A percentile compares a stretch with the other conserved stretches of the same genome.
Evolutionary conservation across 2,888 invertebrate species (phyloP).

Genomic region (Caradrina kadenii): DNA sequence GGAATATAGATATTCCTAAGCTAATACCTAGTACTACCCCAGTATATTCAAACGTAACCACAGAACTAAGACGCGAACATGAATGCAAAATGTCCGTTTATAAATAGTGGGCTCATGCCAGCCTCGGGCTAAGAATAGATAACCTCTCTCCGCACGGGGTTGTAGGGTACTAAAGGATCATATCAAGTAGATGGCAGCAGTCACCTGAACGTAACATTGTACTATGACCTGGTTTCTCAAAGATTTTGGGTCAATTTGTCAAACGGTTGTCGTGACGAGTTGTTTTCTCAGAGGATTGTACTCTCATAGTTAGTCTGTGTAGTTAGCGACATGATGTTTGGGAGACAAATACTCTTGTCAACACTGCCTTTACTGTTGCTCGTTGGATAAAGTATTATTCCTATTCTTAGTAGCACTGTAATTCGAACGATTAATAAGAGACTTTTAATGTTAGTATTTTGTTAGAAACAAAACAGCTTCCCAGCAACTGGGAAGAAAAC

Average conservation of each 20-base stretch:
- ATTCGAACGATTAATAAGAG: neutral
- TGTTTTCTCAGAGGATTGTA: constrained; percentile 1
- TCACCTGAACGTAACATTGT: constrained; percentile 39
- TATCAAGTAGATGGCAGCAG: constrained; percentile 39
- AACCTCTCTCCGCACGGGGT: constrained; percentile 4
- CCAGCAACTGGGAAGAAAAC: no score
- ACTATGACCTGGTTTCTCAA: constrained; percentile 40
- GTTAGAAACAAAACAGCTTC: neutral
- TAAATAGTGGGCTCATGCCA: constrained; percentile 13
- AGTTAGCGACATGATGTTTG: constrained; percentile 3
- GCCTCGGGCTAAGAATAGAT: constrained; percentile 25
- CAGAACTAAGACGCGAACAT: neutral
- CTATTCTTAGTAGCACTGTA: neutral
- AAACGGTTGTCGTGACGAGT: constrained; percentile 15
- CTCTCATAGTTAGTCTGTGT: neutral
- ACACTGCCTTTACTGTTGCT: neutral
- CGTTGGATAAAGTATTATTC: neutral
- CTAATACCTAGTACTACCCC: neutral
- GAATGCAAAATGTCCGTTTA: constrained; percentile 14
- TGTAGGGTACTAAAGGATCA: constrained; percentile 36
- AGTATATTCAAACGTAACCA: neutral
- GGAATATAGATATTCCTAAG: neutral
- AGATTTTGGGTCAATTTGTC: constrained; percentile 40
- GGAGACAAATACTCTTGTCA: neutral
- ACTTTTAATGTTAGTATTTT: neutral